Evolutionary conservation across 1,140 invertebrate genomes (phyloP).

Genomic region (Drosophila mauritiana): DNA sequence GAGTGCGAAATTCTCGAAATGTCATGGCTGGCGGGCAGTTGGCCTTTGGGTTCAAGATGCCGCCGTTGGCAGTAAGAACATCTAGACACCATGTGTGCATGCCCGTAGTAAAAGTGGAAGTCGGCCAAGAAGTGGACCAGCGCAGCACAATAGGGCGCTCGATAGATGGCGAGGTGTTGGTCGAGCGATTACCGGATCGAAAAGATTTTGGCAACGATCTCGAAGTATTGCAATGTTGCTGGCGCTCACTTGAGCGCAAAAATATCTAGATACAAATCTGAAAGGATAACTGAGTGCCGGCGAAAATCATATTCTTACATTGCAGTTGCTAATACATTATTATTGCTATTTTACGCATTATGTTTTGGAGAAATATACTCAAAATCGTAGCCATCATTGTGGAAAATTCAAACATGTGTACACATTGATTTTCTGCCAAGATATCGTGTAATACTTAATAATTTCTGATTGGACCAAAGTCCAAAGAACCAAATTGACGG

Average conservation of each 20-base stretch:
- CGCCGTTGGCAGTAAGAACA: slow-evolving; percentile 13
- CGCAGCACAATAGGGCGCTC: not conserved
- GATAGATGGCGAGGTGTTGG: slow-evolving; percentile 9
- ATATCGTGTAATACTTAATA: slow-evolving; percentile 22
- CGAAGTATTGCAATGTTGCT: slow-evolving; percentile 2
- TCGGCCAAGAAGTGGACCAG: slow-evolving; percentile 6
- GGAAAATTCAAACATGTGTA: not conserved
- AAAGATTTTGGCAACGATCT: slow-evolving; percentile 16
- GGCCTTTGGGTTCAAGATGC: slow-evolving; percentile 59
- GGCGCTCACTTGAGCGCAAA: not conserved
- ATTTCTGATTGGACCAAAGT: slow-evolving; percentile 35
- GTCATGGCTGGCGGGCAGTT: slow-evolving; percentile 79
- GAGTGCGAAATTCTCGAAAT: slow-evolving; percentile 76
- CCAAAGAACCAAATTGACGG: slow-evolving; percentile 9
- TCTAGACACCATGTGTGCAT: not conserved
- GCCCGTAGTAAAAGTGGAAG: slow-evolving; percentile 9
- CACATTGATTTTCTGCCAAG: slow-evolving; percentile 2
- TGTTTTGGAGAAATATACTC: too few species aligned
- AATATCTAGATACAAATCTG: too few species aligned
- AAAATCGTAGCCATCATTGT: too few species aligned
- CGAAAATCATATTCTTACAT: too few species aligned
- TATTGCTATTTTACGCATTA: too few species aligned
- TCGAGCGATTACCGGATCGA: slow-evolving; percentile 4
- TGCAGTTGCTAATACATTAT: too few species aligned
- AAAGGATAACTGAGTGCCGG: too few species aligned